These are phyloP conservation scores for Platycnemis pennipes DNA, from an alignment of 2,888 invertebrate species.

Conservation along the genomic window DNA sequence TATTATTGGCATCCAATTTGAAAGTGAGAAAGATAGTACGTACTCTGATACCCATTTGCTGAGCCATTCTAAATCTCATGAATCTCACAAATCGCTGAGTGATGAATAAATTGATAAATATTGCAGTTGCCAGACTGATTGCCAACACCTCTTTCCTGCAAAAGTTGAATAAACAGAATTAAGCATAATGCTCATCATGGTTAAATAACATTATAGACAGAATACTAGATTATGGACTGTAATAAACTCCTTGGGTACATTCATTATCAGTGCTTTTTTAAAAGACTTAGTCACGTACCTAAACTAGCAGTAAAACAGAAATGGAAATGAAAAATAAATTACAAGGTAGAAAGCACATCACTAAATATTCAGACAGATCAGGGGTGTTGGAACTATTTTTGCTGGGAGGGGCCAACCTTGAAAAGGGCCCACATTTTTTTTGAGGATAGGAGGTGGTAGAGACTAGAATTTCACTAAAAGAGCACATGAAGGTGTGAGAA, in stretches of 20 bases:
- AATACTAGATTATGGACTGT: not conserved
- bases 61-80: conserved; percentile 47
- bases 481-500: too few species aligned
- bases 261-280: too few species aligned
- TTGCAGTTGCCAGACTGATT: conserved; percentile 87
- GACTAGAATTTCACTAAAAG: too few species aligned
- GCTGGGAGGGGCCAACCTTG: too few species aligned
- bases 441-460: too few species aligned
- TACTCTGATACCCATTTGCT: conserved; percentile 49
- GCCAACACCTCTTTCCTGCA: conserved; percentile 88
- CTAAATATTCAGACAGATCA: too few species aligned
- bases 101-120: conserved; percentile 85
- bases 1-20: not conserved
- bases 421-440: too few species aligned
- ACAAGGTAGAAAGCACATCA: too few species aligned
- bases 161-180: conserved; percentile 70
- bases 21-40: not conserved
- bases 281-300: too few species aligned
- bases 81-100: conserved; percentile 70
- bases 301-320: too few species aligned
- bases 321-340: conserved; percentile 38
- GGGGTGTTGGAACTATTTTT: too few species aligned
- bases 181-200: not conserved
- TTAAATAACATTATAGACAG: not conserved
- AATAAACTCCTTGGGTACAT: too few species aligned